phyloP scores from a whole-genome alignment of 2,888 invertebrate genomes.

The Amorpha juglandis region DNA sequence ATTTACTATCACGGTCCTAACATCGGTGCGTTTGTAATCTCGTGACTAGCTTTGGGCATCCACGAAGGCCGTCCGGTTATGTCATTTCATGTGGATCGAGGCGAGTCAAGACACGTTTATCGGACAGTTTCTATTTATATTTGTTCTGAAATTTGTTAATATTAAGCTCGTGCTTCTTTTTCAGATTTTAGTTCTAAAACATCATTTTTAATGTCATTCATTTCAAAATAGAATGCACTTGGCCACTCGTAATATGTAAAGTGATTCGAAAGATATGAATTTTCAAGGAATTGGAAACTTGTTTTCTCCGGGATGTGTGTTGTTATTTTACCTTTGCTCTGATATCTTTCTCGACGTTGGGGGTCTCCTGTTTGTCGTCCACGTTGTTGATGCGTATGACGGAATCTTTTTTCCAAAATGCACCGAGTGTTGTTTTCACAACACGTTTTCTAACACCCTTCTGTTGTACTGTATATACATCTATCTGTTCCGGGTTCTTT shows the following conservation, averaged over 20 bases:
- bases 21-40: constrained; percentile 32
- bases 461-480: constrained; percentile 86
- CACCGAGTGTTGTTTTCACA: constrained; percentile 84
- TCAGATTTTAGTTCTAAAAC: too few species aligned
- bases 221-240: too few species aligned
- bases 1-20: constrained; percentile 10
- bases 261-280: neutral
- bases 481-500: constrained; percentile 89
- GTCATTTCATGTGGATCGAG: constrained; percentile 41
- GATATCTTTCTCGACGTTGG: constrained; percentile 87
- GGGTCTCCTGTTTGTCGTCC: constrained; percentile 87
- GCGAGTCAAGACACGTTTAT: neutral
- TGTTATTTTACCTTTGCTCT: constrained; percentile 84
- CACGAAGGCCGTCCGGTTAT: constrained; percentile 45
- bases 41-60: constrained; percentile 40
- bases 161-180: too few species aligned
- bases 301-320: constrained; percentile 36
- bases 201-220: too few species aligned
- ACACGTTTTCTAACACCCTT: constrained; percentile 86
- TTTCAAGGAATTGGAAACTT: constrained; percentile 68
- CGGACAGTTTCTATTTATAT: neutral
- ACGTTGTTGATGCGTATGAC: constrained; percentile 89
- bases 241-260: constrained; percentile 7
- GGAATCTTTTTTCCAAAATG: constrained; percentile 88
- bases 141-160: too few species aligned